Percentiles rank a stretch among this genome's conserved stretches.
These are phyloP conservation scores for Lordiphosa stackelbergi DNA, from an alignment of 1,140 invertebrate genomes.

Conservation along the genomic window DNA sequence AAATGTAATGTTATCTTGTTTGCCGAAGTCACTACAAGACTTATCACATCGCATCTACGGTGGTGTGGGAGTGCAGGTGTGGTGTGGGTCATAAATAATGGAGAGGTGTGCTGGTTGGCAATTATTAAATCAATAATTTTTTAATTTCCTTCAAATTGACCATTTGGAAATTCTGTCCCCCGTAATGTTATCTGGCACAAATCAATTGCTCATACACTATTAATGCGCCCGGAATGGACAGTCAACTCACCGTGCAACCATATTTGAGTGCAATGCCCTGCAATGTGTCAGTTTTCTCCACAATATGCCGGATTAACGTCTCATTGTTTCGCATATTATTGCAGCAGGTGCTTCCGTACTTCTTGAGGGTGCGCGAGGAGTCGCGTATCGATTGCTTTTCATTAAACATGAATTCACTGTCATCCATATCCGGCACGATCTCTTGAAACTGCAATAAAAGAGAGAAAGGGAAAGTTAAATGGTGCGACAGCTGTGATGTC, in stretches of 20 bases:
- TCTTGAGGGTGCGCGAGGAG: constrained; percentile 88
- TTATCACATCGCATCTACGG: background rate
- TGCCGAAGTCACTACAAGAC: constrained; percentile 30
- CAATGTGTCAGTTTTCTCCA: constrained; percentile 90
- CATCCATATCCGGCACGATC: constrained; percentile 80
- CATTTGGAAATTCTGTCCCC: constrained; percentile 25
- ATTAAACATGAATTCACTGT: constrained; percentile 85
- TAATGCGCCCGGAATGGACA: background rate
- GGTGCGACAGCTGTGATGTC: constrained; percentile 22
- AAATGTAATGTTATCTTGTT: constrained; percentile 26
- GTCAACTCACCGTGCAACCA: constrained; percentile 88
- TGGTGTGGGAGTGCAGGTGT: background rate
- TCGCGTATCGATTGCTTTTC: constrained; percentile 90
- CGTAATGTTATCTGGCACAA: background rate
- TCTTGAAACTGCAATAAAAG: constrained; percentile 71
- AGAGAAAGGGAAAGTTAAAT: constrained; percentile 21
- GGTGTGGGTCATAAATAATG: background rate
- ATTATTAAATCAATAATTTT: constrained; percentile 63
- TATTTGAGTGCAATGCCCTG: constrained; percentile 95
- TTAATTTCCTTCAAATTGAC: constrained; percentile 30
- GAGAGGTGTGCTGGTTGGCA: constrained; percentile 1
- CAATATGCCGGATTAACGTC: constrained; percentile 86
- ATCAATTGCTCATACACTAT: constrained; percentile 7
- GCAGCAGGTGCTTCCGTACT: constrained; percentile 90
- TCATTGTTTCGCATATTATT: constrained; percentile 81